Conservation (phyloP, 2,797 vertebrate species). For the Girardinus metallicus region DNA sequence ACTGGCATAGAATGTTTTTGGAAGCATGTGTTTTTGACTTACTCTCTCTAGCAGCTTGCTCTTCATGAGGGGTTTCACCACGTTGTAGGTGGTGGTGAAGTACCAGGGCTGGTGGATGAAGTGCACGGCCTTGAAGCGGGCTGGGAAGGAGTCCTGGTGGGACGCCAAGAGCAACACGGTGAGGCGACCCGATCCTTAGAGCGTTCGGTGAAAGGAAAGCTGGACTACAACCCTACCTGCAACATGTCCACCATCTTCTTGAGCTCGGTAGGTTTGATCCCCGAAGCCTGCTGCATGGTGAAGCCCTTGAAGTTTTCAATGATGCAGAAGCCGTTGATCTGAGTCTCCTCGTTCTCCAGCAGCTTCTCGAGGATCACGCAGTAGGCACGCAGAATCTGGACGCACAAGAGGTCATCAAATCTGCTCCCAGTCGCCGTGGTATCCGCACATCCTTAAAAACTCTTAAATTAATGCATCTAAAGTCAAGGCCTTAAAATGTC, state of each 20-base stretch:
- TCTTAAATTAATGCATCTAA: too few species aligned
- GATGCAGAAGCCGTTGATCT: slow-evolving; percentile 98
- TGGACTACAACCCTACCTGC: slow-evolving; percentile 82
- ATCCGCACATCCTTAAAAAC: too few species aligned
- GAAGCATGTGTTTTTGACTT: slow-evolving; percentile 58
- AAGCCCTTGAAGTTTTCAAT: slow-evolving; percentile 98
- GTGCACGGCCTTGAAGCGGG: slow-evolving; percentile 96
- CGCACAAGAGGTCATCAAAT: background rate
- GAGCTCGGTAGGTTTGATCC: slow-evolving; percentile 93
- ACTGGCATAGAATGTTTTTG: background rate
- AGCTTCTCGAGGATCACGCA: slow-evolving; percentile 97
- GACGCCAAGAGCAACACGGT: background rate
- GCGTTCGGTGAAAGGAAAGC: background rate
- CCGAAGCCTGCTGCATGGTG: slow-evolving; percentile 96
- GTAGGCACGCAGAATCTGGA: slow-evolving; percentile 95
- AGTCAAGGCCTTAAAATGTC: too few species aligned
- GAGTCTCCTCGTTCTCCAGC: slow-evolving; percentile 96
- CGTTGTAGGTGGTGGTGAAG: slow-evolving; percentile 97
- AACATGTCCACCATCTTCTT: slow-evolving; percentile 99
- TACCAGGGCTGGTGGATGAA: slow-evolving; percentile 99
- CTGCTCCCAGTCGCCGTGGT: background rate
- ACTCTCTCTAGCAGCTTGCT: slow-evolving; percentile 96
- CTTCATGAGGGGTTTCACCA: slow-evolving; percentile 97
- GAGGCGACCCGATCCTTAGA: background rate
- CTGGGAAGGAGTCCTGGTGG: slow-evolving; percentile 95